A percentile compares a stretch with the other conserved stretches of the same genome.
phyloP scores from a whole-genome alignment of 2,888 invertebrate species.

The Andrena bucephala region DNA sequence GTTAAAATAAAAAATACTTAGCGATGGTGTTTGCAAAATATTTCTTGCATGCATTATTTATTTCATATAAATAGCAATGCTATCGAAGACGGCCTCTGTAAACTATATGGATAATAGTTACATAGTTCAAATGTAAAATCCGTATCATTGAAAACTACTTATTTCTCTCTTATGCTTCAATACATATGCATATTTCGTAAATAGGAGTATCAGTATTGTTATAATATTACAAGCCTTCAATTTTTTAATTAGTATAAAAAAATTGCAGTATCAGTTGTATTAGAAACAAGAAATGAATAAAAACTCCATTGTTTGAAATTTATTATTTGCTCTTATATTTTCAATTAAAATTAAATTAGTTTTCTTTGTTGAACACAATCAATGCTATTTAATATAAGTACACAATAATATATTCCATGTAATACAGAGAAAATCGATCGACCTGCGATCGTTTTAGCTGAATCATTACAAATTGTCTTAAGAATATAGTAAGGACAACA shows the following conservation, averaged over 20 bases:
- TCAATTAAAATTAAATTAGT: conserved; percentile 8
- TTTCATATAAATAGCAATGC: conserved; percentile 37
- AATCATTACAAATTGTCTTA: background rate
- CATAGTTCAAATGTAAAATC: conserved; percentile 6
- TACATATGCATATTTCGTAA: background rate
- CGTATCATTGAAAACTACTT: background rate
- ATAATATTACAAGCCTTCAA: background rate
- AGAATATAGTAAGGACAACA: conserved; percentile 40
- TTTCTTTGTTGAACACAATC: background rate
- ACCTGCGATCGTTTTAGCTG: conserved; percentile 39
- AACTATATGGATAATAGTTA: conserved; percentile 8
- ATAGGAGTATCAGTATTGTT: background rate
- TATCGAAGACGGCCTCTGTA: conserved; percentile 28
- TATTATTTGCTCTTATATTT: background rate
- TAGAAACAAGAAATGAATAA: background rate
- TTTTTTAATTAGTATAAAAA: background rate
- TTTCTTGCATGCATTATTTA: conserved; percentile 10
- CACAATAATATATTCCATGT: conserved; percentile 6
- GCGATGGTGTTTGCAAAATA: conserved; percentile 1
- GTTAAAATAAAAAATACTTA: conserved; percentile 2
- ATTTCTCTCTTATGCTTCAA: background rate
- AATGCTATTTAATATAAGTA: conserved; percentile 5
- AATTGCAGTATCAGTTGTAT: background rate
- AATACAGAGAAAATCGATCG: conserved; percentile 20
- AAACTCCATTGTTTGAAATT: background rate